Evolutionary conservation across 2,113 vertebrate genomes (phyloP).

Genomic region (Cinclus cinclus): DNA sequence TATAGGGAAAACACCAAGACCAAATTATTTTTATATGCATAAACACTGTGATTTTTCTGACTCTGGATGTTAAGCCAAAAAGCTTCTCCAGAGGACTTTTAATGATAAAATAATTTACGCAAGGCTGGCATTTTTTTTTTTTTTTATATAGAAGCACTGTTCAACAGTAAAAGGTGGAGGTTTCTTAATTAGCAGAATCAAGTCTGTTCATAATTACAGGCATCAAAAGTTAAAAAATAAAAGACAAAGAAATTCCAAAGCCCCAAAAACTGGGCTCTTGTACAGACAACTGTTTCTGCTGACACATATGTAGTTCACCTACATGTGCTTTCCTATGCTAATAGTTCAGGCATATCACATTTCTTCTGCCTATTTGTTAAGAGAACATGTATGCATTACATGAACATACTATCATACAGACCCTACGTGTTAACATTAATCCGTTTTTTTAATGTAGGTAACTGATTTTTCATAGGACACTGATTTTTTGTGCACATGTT

Average conservation of each 20-base stretch:
- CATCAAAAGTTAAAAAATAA: background rate
- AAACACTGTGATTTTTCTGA: background rate
- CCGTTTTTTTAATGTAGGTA: background rate
- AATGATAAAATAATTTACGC: background rate
- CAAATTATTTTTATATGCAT: background rate
- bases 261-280: background rate
- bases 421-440: background rate
- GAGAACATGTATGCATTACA: fast-evolving
- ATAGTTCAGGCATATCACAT: background rate
- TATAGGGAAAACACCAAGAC: background rate
- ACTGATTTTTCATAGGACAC: background rate
- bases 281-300: background rate
- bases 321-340: background rate
- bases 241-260: background rate
- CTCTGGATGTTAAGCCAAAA: background rate
- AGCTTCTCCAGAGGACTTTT: background rate
- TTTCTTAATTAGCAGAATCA: background rate
- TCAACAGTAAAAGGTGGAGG: background rate
- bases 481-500: background rate
- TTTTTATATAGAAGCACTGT: background rate
- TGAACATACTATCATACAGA: background rate
- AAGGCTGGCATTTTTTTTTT: background rate
- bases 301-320: background rate
- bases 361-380: background rate
- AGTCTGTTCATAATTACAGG: background rate